A percentile compares a stretch with the other conserved stretches of the same genome.
Conservation (phyloP, 2,888 invertebrate genomes). For the Ectemnius lituratus region DNA sequence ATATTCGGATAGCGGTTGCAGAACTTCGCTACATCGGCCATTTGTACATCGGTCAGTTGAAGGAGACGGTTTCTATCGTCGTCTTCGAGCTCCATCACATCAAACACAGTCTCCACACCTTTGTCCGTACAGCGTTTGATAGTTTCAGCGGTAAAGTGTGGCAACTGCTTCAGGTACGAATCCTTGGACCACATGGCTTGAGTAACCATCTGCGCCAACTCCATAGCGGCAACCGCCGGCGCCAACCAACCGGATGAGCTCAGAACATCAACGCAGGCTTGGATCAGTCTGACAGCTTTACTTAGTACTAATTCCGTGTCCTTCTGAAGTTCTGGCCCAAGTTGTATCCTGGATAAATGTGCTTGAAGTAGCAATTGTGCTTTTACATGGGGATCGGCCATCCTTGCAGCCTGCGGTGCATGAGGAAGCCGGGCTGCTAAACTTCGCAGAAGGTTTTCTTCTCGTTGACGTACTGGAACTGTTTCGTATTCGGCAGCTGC, state of each 20-base stretch:
- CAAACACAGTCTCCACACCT: slow-evolving; percentile 94
- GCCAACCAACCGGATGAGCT: slow-evolving; percentile 98
- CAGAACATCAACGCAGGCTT: slow-evolving; percentile 96
- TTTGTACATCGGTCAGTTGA: slow-evolving; percentile 90
- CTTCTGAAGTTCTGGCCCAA: slow-evolving; percentile 97
- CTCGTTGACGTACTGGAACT: slow-evolving; percentile 95
- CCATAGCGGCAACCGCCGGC: slow-evolving; percentile 99
- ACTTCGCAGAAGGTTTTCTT: slow-evolving; percentile 90
- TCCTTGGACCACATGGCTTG: slow-evolving; percentile 99
- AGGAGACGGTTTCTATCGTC: slow-evolving; percentile 88
- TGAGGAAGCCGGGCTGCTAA: slow-evolving; percentile 84
- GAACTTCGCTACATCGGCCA: slow-evolving; percentile 98
- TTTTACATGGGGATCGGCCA: slow-evolving; percentile 96
- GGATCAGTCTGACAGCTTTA: slow-evolving; percentile 91
- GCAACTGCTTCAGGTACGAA: slow-evolving; percentile 96
- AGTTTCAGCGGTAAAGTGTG: slow-evolving; percentile 94
- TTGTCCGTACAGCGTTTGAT: slow-evolving; percentile 95
- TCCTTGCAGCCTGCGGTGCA: slow-evolving; percentile 72
- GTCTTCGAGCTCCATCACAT: slow-evolving; percentile 97
- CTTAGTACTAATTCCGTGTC: slow-evolving; percentile 95
- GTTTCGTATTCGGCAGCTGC: slow-evolving; percentile 98
- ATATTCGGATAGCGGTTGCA: slow-evolving; percentile 99
- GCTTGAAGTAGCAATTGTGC: slow-evolving; percentile 97
- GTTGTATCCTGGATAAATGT: slow-evolving; percentile 94
- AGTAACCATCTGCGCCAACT: slow-evolving; percentile 99